A percentile compares a stretch with the other conserved stretches of the same genome.
Evolutionary conservation across 2,888 invertebrate species (phyloP).

Genomic region (Drosophila meridionalis): DNA sequence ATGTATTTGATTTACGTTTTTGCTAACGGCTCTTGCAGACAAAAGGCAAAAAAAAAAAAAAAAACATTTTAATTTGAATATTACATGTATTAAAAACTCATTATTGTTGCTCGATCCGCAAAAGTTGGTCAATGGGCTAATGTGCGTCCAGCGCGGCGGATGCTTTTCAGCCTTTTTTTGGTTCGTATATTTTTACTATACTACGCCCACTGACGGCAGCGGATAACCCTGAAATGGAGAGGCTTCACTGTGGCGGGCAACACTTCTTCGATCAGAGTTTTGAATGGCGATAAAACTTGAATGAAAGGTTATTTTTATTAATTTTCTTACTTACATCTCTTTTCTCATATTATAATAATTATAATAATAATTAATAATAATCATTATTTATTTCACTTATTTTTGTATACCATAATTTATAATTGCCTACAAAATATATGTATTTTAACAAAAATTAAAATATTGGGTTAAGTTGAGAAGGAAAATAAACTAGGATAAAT

Average conservation of each 20-base stretch:
- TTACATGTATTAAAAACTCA: conserved; percentile 79
- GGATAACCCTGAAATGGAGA: conserved; percentile 32
- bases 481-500: not conserved
- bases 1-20: conserved; percentile 65
- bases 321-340: not conserved
- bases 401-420: not conserved
- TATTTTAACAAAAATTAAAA: too few species aligned
- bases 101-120: conserved; percentile 61
- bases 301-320: not conserved
- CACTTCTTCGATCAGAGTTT: not conserved
- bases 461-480: too few species aligned
- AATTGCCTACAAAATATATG: too few species aligned
- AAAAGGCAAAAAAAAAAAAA: not conserved
- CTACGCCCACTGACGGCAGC: conserved; percentile 37
- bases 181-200: not conserved
- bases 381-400: not conserved
- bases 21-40: conserved; percentile 38
- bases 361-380: too few species aligned
- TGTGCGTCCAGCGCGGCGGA: conserved; percentile 58
- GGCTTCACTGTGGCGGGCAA: not conserved
- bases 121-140: conserved; percentile 77
- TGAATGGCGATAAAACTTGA: not conserved
- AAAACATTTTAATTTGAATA: conserved; percentile 72
- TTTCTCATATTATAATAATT: too few species aligned
- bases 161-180: conserved; percentile 19